Evolutionary conservation across 1,140 invertebrate species (phyloP).

Genomic region (Megalonaias nervosa): DNA sequence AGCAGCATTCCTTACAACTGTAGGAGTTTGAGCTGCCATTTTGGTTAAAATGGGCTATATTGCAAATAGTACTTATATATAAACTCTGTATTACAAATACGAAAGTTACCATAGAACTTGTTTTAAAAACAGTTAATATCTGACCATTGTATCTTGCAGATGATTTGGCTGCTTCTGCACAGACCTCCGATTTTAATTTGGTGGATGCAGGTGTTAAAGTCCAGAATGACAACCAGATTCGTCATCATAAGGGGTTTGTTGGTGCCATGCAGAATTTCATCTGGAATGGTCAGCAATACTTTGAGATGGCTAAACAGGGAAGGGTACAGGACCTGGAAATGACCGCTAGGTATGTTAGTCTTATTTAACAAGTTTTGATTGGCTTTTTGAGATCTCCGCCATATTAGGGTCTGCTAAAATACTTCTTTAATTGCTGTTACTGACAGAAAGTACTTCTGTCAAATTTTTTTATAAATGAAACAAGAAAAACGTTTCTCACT

Average conservation of each 20-base stretch:
- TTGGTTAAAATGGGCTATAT: too few relatives aligned
- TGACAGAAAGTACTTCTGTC: too few relatives aligned
- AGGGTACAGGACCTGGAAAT: conserved; percentile 79
- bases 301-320: conserved; percentile 79
- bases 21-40: too few relatives aligned
- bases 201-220: conserved; percentile 82
- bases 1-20: too few relatives aligned
- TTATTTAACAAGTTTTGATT: neutral
- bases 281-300: conserved; percentile 86
- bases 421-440: neutral
- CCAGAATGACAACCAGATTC: conserved; percentile 45
- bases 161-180: conserved; percentile 84
- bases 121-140: too few relatives aligned
- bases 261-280: conserved; percentile 94
- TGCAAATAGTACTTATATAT: too few relatives aligned
- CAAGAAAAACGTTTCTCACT: too few relatives aligned
- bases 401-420: neutral
- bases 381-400: neutral
- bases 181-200: conserved; percentile 83
- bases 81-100: too few relatives aligned
- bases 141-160: conserved; percentile 23
- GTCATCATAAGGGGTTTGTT: conserved; percentile 79
- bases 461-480: too few relatives aligned
- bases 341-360: conserved; percentile 79
- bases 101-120: too few relatives aligned